Percentiles rank a stretch among this genome's conserved stretches.
Evolutionary conservation across 1,140 invertebrate genomes (phyloP).

Genomic region (Diachasmimorpha longicaudata): DNA sequence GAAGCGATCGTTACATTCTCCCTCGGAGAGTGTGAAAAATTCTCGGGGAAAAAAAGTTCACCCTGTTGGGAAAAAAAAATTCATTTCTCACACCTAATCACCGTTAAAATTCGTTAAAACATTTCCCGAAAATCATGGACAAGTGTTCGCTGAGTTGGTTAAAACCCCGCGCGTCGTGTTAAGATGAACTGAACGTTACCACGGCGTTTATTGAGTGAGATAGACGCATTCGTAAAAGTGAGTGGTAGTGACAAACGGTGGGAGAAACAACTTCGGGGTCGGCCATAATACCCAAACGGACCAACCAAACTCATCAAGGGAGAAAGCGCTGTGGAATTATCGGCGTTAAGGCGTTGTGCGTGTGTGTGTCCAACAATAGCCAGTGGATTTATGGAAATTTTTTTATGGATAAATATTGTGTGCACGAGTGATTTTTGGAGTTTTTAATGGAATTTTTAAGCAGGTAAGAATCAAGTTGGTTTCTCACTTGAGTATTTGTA

Average conservation of each 20-base stretch:
- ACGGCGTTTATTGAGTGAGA: neutral
- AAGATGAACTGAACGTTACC: neutral
- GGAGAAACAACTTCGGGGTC: neutral
- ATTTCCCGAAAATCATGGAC: too few relatives aligned
- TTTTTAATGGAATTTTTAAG: constrained; percentile 11
- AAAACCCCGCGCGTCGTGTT: neutral
- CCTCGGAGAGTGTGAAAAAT: constrained; percentile 7
- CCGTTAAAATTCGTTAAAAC: too few relatives aligned
- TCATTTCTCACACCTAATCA: too few relatives aligned
- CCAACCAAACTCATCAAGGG: neutral
- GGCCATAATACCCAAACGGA: neutral
- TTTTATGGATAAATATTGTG: too few relatives aligned
- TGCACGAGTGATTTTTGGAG: too few relatives aligned
- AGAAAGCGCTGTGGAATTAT: neutral
- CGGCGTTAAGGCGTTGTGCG: neutral
- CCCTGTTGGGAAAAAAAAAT: neutral
- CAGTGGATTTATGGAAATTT: too few relatives aligned
- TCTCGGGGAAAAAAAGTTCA: neutral
- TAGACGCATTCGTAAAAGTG: neutral
- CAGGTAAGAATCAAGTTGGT: constrained; percentile 50
- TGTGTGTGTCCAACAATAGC: neutral
- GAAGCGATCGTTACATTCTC: constrained; percentile 47
- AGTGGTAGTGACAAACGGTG: neutral
- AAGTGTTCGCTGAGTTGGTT: too few relatives aligned
- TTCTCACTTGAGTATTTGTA: neutral